Evolutionary conservation across 2,113 vertebrate species (phyloP).

Genomic region (Cynopterus brachyotis): DNA sequence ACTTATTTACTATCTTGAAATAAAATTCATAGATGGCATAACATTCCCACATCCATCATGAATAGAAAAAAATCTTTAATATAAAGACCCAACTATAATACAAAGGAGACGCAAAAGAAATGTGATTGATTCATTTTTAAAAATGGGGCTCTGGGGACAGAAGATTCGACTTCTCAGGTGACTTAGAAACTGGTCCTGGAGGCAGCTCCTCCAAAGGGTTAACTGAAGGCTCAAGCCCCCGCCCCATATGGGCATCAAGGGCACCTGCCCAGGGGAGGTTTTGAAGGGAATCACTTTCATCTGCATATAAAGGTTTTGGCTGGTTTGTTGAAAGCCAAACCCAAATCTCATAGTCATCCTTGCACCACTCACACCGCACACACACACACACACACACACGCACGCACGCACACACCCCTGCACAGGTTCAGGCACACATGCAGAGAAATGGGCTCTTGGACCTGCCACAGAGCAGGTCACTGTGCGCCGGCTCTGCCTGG

Average conservation of each 20-base stretch:
- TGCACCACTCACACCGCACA: fast-evolving
- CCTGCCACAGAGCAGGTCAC: background rate
- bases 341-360: background rate
- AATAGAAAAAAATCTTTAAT: background rate
- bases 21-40: background rate
- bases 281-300: background rate
- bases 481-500: background rate
- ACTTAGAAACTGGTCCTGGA: background rate
- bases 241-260: background rate
- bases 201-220: background rate
- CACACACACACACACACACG: background rate
- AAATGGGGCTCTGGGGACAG: background rate
- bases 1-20: background rate
- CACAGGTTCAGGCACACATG: no score
- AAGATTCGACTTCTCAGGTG: background rate
- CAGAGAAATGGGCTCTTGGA: background rate
- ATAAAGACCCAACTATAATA: background rate
- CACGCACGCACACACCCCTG: background rate
- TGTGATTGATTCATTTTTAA: background rate
- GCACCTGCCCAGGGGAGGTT: background rate
- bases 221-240: fast-evolving
- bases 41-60: background rate
- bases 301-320: background rate
- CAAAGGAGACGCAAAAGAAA: background rate
- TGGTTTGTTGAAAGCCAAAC: background rate